These are phyloP conservation scores for Platyscapa corneri DNA, from an alignment of 1,140 invertebrate species.

Conservation along the genomic window DNA sequence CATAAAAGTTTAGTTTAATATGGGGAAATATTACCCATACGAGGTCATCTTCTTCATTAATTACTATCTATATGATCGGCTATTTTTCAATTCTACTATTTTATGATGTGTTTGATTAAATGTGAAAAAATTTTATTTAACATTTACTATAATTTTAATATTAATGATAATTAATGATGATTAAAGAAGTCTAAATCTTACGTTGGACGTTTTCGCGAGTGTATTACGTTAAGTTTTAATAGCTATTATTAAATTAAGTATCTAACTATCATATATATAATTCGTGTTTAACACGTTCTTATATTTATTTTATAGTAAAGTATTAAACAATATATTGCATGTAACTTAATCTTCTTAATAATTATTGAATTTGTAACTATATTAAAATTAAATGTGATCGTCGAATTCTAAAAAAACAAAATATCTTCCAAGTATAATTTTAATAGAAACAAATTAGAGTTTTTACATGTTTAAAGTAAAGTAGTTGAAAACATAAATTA, in stretches of 20 bases:
- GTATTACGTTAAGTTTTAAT: neutral
- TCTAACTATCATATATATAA: too few species aligned
- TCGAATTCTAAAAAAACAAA: too few species aligned
- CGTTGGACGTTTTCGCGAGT: neutral
- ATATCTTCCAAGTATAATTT: too few species aligned
- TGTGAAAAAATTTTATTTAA: conserved; percentile 30
- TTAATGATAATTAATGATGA: conserved; percentile 20
- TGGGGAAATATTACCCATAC: conserved; percentile 20
- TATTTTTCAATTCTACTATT: conserved; percentile 3
- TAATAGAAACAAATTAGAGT: too few species aligned
- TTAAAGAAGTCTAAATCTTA: neutral
- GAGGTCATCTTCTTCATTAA: conserved; percentile 16
- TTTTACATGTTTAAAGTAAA: too few species aligned
- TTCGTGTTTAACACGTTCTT: neutral
- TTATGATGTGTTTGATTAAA: neutral
- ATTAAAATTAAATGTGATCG: too few species aligned
- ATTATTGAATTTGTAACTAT: too few species aligned
- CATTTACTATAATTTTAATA: conserved; percentile 16
- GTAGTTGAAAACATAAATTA: too few species aligned
- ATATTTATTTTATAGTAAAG: neutral
- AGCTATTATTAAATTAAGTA: neutral
- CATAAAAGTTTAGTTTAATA: conserved; percentile 23
- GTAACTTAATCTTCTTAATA: too few species aligned
- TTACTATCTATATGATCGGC: neutral
- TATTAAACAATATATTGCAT: too few species aligned